A percentile compares a stretch with the other conserved stretches of the same genome.
phyloP scores from a whole-genome alignment of 2,888 invertebrate species.

The Mesochorus sp. region DNA sequence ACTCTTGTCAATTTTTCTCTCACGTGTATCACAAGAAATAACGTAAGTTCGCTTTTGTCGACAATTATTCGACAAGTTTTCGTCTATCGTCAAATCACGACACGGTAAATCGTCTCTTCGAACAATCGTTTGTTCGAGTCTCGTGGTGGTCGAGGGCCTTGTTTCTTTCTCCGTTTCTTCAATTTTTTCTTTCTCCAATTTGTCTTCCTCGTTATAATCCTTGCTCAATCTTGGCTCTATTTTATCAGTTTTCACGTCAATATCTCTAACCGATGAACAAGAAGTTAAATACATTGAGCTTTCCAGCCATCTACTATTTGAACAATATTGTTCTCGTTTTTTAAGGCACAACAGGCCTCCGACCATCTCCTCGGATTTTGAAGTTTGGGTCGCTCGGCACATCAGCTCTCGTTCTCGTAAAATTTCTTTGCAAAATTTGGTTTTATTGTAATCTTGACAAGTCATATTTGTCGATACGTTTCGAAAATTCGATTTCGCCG shows the following conservation, averaged over 20 bases:
- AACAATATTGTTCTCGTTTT: not conserved
- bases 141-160: not conserved
- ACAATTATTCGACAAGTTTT: not conserved
- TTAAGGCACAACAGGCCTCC: not conserved
- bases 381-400: conserved; percentile 25
- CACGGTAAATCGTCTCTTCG: not conserved
- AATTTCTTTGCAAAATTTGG: not conserved
- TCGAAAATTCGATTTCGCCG: not conserved
- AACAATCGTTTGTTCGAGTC: not conserved
- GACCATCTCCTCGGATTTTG: not conserved
- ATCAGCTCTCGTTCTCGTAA: not conserved
- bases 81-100: too few species aligned
- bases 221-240: not conserved
- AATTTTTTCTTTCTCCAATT: not conserved
- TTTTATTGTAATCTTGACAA: not conserved
- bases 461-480: not conserved
- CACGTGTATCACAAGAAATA: conserved; percentile 7
- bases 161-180: not conserved
- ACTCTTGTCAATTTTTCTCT: not conserved
- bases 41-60: conserved; percentile 36
- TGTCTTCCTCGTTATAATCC: not conserved
- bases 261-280: conserved; percentile 3
- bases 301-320: not conserved
- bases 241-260: not conserved
- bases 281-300: conserved; percentile 29